Evolutionary conservation across 2,113 vertebrate species (phyloP).

Genomic region (Mohoua ochrocephala): DNA sequence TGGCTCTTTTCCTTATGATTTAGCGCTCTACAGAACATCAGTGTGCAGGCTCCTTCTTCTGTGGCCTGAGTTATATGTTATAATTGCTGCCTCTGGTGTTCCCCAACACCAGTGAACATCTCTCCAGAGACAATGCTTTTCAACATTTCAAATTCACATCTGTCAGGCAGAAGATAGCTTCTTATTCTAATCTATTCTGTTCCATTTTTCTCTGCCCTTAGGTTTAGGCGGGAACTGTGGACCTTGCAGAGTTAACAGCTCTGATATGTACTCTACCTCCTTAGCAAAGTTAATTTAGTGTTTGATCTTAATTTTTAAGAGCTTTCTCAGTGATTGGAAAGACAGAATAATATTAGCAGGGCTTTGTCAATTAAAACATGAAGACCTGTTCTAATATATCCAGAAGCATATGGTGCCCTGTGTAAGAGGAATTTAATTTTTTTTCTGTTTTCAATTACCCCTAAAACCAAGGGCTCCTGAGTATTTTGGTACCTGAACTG

Average conservation of each 20-base stretch:
- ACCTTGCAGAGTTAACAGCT: background rate
- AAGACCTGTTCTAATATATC: background rate
- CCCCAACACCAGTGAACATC: background rate
- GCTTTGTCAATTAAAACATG: background rate
- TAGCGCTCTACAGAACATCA: background rate
- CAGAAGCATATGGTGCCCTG: background rate
- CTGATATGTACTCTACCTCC: background rate
- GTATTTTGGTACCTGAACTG: background rate
- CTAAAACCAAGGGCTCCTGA: background rate
- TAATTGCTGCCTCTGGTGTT: background rate
- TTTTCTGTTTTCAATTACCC: background rate
- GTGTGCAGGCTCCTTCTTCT: background rate
- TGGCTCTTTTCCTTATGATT: background rate
- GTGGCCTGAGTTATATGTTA: background rate
- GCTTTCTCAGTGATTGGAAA: background rate
- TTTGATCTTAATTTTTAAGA: background rate
- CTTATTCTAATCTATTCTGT: background rate
- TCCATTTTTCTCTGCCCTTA: background rate
- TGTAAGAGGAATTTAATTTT: background rate
- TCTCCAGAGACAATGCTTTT: accelerated
- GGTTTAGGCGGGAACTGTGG: background rate
- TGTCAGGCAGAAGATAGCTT: background rate
- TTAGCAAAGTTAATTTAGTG: background rate
- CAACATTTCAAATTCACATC: background rate
- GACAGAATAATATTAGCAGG: background rate